A percentile compares a stretch with the other conserved stretches of the same genome.
phyloP scores from a whole-genome alignment of 2,888 invertebrate species.

The Leucoma salicis region DNA sequence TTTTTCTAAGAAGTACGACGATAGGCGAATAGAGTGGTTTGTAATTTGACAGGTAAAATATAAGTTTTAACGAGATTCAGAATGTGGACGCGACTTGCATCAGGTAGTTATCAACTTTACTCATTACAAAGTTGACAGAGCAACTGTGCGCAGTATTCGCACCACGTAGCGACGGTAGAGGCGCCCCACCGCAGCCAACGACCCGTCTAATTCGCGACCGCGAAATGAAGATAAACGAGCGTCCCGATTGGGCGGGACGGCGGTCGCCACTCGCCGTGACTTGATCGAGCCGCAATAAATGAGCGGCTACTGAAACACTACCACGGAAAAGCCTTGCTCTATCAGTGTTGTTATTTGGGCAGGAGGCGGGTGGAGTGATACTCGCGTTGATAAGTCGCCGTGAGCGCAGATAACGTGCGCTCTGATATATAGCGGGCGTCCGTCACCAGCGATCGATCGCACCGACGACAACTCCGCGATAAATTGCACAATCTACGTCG shows the following conservation, averaged over 20 bases:
- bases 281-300: constrained; percentile 61
- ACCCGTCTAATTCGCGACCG: constrained; percentile 87
- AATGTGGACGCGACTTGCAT: constrained; percentile 65
- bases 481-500: constrained; percentile 80
- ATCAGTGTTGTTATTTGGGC: constrained; percentile 59
- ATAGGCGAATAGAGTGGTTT: constrained; percentile 28
- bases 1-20: constrained; percentile 2
- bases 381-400: constrained; percentile 71
- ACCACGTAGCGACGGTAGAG: constrained; percentile 63
- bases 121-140: constrained; percentile 81
- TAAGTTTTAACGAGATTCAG: constrained; percentile 71
- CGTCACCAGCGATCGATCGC: constrained; percentile 76
- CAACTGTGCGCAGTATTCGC: constrained; percentile 66
- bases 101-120: constrained; percentile 79
- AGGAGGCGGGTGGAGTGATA: constrained; percentile 38
- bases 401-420: constrained; percentile 77
- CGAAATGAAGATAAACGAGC: constrained; percentile 88
- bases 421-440: constrained; percentile 75
- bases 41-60: constrained; percentile 24
- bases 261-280: constrained; percentile 50
- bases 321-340: constrained; percentile 24
- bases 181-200: constrained; percentile 80
- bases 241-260: constrained; percentile 83
- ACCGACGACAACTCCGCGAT: constrained; percentile 77
- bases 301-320: constrained; percentile 47